These are phyloP conservation scores for Bradypodion ventrale DNA, from an alignment of 2,797 vertebrate genomes.

Conservation along the genomic window DNA sequence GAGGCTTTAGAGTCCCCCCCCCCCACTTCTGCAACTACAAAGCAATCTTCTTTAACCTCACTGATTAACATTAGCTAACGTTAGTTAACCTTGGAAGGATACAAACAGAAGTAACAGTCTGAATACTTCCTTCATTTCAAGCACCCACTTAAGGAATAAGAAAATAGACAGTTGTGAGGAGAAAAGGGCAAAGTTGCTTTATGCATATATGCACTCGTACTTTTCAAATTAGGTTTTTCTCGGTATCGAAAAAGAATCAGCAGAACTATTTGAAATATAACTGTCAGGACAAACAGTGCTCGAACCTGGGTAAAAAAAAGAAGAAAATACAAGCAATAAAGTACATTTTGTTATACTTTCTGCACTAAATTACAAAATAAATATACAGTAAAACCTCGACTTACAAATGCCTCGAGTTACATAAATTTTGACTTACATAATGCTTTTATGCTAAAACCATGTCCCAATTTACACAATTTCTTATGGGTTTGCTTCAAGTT, in stretches of 20 bases:
- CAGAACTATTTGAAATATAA: slow-evolving; percentile 81
- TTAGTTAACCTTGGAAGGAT: no score
- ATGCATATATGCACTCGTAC: slow-evolving; percentile 71
- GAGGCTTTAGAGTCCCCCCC: background rate
- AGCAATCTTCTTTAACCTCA: background rate
- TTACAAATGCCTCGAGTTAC: no score
- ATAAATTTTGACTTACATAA: no score
- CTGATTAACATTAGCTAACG: background rate
- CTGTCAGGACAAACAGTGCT: slow-evolving; percentile 78
- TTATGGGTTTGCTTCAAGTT: no score
- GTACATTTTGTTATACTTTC: background rate
- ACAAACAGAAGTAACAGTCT: background rate
- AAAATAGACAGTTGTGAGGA: background rate
- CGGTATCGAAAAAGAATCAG: slow-evolving; percentile 85
- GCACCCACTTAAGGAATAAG: background rate
- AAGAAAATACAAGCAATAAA: background rate
- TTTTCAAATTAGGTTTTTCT: slow-evolving; percentile 78
- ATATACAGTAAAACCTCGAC: background rate
- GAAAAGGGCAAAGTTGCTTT: background rate
- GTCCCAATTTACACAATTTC: no score
- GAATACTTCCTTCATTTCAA: background rate
- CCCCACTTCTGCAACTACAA: background rate
- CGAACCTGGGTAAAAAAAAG: slow-evolving; percentile 75
- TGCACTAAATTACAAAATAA: background rate
- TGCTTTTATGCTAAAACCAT: no score